Percentiles rank a stretch among this genome's conserved stretches.
These are phyloP conservation scores for Ursus arctos DNA, from an alignment of 2,113 vertebrate genomes.

Conservation along the genomic window DNA sequence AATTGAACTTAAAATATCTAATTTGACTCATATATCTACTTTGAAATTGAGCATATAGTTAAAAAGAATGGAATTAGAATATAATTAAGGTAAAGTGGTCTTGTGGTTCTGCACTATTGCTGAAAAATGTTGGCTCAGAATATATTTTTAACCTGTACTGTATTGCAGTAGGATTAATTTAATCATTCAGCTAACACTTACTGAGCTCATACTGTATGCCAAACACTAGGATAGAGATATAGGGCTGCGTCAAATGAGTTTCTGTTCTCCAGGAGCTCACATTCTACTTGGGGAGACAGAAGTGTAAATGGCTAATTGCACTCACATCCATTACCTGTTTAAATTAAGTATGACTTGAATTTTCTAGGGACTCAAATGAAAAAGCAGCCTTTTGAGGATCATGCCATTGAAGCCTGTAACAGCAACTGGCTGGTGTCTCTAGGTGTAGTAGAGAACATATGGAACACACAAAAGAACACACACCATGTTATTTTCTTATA, in stretches of 20 bases:
- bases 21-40: too few species aligned
- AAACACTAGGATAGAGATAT: not conserved
- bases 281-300: slow-evolving; percentile 18
- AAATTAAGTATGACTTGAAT: slow-evolving; percentile 5
- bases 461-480: not conserved
- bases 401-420: not conserved
- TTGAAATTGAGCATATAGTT: not conserved
- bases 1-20: not conserved
- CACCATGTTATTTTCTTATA: not conserved
- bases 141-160: not conserved
- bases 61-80: not conserved
- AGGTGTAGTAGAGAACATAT: not conserved
- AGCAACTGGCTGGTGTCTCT: not conserved
- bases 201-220: not conserved
- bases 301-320: not conserved
- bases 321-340: slow-evolving; percentile 5
- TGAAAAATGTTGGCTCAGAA: not conserved
- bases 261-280: not conserved
- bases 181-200: not conserved
- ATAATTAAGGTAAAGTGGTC: slow-evolving; percentile 24
- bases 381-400: not conserved
- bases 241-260: not conserved
- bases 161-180: not conserved
- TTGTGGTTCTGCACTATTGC: not conserved
- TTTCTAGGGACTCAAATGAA: not conserved